Evolutionary conservation across 2,113 vertebrate genomes (phyloP).

Genomic region (Lutjanus erythropterus): DNA sequence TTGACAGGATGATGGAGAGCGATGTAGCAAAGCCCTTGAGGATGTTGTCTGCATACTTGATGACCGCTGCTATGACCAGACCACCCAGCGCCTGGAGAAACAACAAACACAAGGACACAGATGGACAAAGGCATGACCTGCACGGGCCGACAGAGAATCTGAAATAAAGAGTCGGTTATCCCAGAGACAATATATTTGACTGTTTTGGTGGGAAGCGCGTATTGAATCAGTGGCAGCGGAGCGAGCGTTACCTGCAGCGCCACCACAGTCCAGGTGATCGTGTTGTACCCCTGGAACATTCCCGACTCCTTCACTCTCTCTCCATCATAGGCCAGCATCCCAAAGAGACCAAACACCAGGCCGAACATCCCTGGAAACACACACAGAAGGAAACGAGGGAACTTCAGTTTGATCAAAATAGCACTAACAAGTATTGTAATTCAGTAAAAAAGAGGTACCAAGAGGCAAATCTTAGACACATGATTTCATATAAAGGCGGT

Average conservation of each 20-base stretch:
- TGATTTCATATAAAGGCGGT: no score
- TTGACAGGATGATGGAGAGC: constrained; percentile 98
- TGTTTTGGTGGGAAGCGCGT: neutral
- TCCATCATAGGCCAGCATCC: constrained; percentile 94
- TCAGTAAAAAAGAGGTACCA: no score
- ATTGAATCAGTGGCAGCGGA: neutral
- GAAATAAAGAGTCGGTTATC: constrained; percentile 11
- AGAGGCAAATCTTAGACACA: no score
- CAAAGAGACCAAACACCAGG: constrained; percentile 93
- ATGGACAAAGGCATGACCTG: constrained; percentile 68
- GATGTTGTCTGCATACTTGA: constrained; percentile 99
- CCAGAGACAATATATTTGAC: neutral
- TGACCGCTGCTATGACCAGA: constrained; percentile 97
- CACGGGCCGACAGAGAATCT: constrained; percentile 26
- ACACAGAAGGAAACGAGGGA: neutral
- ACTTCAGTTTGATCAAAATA: neutral
- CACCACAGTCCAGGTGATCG: constrained; percentile 94
- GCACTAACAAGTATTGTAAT: no score
- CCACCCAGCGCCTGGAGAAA: constrained; percentile 94
- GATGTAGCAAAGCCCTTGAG: constrained; percentile 98
- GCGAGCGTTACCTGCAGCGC: constrained; percentile 90
- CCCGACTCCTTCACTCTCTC: constrained; percentile 90
- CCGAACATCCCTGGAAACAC: constrained; percentile 91
- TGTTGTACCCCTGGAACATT: constrained; percentile 98
- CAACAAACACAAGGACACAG: constrained; percentile 74